Conservation (phyloP, 2,797 vertebrate species). For the Xiphorhynchus erythropygius region DNA sequence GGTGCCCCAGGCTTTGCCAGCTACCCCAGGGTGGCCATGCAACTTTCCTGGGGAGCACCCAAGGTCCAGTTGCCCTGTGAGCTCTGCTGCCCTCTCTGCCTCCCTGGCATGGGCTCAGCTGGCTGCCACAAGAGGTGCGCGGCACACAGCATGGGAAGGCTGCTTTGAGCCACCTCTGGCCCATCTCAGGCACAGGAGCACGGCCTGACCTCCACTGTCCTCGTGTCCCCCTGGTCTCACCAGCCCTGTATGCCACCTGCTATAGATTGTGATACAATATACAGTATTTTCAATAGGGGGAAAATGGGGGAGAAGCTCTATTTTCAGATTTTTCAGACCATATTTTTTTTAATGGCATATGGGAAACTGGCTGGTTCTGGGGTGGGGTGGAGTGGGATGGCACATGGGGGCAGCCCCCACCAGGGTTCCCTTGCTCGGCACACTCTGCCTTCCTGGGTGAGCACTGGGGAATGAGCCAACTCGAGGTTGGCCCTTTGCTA, state of each 20-base stretch:
- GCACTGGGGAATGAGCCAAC: background rate
- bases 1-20: background rate
- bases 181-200: background rate
- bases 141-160: background rate
- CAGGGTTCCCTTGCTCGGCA: background rate
- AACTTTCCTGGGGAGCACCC: background rate
- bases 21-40: accelerated
- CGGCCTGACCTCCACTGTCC: background rate
- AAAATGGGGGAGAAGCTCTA: conserved; percentile 9
- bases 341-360: conserved; percentile 30
- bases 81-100: background rate
- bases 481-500: background rate
- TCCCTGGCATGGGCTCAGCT: background rate
- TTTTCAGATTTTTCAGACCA: conserved; percentile 64
- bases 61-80: accelerated
- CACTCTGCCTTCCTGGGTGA: background rate
- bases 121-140: background rate
- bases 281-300: conserved; percentile 57
- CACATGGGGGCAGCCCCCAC: background rate
- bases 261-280: conserved; percentile 47
- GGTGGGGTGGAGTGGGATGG: background rate
- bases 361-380: background rate
- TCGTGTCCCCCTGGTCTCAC: accelerated
- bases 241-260: background rate
- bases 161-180: background rate